A percentile compares a stretch with the other conserved stretches of the same genome.
Evolutionary conservation across 2,113 vertebrate species (phyloP).

Genomic region (Saguinus imperator): DNA sequence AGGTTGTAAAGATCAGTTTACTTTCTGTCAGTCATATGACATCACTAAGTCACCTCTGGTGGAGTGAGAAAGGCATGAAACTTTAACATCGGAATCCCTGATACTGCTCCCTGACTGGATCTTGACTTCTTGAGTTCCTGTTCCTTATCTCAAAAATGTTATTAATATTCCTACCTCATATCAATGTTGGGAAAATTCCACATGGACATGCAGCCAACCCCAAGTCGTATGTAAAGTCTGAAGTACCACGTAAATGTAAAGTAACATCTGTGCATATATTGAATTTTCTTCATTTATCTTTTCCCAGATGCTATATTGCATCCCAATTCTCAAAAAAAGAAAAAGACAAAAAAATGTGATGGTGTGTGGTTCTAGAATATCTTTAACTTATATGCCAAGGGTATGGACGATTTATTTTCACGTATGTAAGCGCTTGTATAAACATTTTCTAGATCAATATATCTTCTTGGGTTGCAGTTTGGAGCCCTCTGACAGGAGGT

Average conservation of each 20-base stretch:
- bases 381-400: background rate
- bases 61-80: background rate
- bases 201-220: background rate
- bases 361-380: background rate
- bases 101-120: background rate
- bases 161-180: background rate
- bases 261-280: background rate
- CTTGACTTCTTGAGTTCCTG: background rate
- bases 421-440: background rate
- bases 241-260: background rate
- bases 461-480: slow-evolving; percentile 20
- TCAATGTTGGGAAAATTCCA: background rate
- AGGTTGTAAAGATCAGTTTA: background rate
- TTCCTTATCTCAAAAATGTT: background rate
- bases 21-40: background rate
- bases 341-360: background rate
- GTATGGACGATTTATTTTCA: slow-evolving; percentile 5
- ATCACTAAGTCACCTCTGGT: background rate
- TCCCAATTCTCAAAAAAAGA: background rate
- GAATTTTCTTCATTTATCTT: slow-evolving; percentile 8
- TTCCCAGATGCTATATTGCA: background rate
- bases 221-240: background rate
- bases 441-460: slow-evolving; percentile 37
- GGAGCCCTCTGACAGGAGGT: slow-evolving; percentile 34
- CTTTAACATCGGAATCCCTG: background rate